These are phyloP conservation scores for Nowickia ferox DNA, from an alignment of 2,888 invertebrate genomes.

Conservation along the genomic window DNA sequence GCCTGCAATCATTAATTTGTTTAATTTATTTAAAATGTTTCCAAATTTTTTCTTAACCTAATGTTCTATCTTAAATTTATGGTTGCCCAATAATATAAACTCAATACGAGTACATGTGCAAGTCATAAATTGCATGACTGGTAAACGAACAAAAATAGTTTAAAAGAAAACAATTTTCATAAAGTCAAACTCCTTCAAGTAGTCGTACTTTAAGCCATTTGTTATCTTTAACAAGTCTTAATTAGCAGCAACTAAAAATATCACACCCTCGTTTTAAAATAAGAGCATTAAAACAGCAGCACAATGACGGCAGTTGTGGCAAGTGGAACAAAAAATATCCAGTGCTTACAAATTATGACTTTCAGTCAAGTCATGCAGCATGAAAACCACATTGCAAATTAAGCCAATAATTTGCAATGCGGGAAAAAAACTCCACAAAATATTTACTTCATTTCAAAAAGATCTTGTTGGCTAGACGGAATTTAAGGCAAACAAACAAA, in stretches of 20 bases:
- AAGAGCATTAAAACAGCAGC: neutral
- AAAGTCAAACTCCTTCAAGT: neutral
- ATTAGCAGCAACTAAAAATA: slow-evolving; percentile 67
- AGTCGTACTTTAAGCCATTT: slow-evolving; percentile 64
- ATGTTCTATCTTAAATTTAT: no score
- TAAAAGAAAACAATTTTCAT: neutral
- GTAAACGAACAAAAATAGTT: neutral
- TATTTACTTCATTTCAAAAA: slow-evolving; percentile 30
- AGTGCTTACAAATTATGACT: slow-evolving; percentile 37
- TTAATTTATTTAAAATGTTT: no score
- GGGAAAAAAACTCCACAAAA: neutral
- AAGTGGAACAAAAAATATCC: slow-evolving; percentile 3
- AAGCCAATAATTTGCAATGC: slow-evolving; percentile 47
- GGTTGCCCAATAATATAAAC: neutral
- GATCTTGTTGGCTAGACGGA: slow-evolving; percentile 45
- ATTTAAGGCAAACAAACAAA: neutral
- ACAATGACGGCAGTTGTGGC: neutral
- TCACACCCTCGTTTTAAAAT: neutral
- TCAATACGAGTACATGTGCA: neutral
- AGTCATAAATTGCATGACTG: neutral
- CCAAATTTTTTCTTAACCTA: no score
- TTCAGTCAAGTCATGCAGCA: slow-evolving; percentile 18
- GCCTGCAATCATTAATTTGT: no score
- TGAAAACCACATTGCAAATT: slow-evolving; percentile 54
- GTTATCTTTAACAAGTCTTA: slow-evolving; percentile 73